Percentiles rank a stretch among this genome's conserved stretches.
These are phyloP conservation scores for Pachypsylla venusta DNA, from an alignment of 1,140 invertebrate species.

Conservation along the genomic window DNA sequence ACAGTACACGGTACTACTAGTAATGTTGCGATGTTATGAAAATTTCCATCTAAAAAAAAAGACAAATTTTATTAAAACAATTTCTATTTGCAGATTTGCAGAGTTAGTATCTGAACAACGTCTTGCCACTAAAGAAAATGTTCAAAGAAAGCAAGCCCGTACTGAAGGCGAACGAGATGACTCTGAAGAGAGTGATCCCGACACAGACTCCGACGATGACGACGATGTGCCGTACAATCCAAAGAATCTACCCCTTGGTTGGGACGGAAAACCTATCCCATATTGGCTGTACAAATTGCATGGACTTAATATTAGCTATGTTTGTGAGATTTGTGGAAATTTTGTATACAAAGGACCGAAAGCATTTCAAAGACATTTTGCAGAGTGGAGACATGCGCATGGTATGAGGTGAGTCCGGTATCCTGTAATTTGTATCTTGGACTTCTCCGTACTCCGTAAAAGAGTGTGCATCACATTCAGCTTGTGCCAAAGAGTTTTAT, in stretches of 20 bases:
- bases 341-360: conserved; percentile 98
- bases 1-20: too few species aligned
- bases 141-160: conserved; percentile 92
- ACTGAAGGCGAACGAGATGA: conserved; percentile 88
- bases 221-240: conserved; percentile 97
- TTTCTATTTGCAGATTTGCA: conserved; percentile 49
- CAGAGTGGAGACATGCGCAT: conserved; percentile 98
- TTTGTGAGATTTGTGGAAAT: conserved; percentile 99
- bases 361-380: conserved; percentile 99
- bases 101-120: conserved; percentile 71
- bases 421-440: too few species aligned
- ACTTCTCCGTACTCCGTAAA: too few species aligned
- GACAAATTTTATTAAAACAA: too few species aligned
- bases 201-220: conserved; percentile 74
- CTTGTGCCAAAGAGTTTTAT: too few species aligned
- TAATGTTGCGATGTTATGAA: too few species aligned
- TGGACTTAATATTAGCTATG: conserved; percentile 96
- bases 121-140: conserved; percentile 89
- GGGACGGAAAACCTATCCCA: conserved; percentile 99
- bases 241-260: conserved; percentile 95
- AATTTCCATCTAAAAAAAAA: too few species aligned
- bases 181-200: conserved; percentile 77
- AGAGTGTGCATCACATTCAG: too few species aligned
- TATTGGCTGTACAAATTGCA: conserved; percentile 99
- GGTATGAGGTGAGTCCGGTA: conserved; percentile 76